Evolutionary conservation across 2,113 vertebrate genomes (phyloP).

Genomic region (Oreochromis spilurus): DNA sequence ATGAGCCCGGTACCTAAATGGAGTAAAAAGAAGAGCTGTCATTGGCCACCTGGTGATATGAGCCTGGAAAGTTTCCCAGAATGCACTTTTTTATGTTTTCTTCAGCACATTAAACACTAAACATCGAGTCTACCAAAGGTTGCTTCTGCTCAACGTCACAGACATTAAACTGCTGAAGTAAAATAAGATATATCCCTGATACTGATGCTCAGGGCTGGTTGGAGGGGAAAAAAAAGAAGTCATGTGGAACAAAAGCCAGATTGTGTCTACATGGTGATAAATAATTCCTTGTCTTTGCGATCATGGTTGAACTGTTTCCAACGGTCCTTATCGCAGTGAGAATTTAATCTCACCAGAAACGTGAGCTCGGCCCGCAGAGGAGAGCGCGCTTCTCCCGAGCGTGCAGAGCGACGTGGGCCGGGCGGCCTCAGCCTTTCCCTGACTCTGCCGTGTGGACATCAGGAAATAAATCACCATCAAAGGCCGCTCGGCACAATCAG

Average conservation of each 20-base stretch:
- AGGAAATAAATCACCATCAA: conserved; percentile 42
- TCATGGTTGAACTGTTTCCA: background rate
- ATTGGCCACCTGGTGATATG: background rate
- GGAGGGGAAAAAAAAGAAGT: background rate
- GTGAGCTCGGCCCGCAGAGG: background rate
- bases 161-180: background rate
- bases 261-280: background rate
- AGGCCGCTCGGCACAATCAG: conserved; percentile 5
- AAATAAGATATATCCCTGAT: background rate
- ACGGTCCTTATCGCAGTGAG: background rate
- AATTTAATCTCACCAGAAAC: background rate
- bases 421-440: background rate
- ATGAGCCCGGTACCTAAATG: background rate
- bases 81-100: background rate
- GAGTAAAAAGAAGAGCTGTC: background rate
- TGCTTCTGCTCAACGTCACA: background rate
- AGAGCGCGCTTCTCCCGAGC: background rate
- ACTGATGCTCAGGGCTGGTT: background rate
- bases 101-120: background rate
- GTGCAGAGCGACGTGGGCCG: background rate
- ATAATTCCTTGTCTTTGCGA: background rate
- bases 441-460: background rate
- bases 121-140: background rate
- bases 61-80: background rate
- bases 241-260: background rate